Percentiles rank a stretch among this genome's conserved stretches.
phyloP scores from a whole-genome alignment of 1,140 invertebrate species.

The Tetranychus urticae region DNA sequence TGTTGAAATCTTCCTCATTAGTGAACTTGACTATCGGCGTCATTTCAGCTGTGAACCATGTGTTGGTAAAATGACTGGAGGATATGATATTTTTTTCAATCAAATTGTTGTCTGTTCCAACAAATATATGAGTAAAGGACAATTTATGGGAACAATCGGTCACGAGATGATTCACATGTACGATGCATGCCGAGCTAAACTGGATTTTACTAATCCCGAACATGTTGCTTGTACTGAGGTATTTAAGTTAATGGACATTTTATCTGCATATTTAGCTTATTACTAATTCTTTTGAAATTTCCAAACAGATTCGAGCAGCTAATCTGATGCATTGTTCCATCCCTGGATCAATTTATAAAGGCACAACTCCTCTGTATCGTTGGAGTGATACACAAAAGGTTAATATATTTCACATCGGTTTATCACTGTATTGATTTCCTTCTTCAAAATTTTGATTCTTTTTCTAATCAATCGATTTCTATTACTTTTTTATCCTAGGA shows the following conservation, averaged over 20 bases:
- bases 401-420: background rate
- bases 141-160: conserved; percentile 48
- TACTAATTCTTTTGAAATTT: background rate
- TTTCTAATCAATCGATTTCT: background rate
- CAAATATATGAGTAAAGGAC: conserved; percentile 26
- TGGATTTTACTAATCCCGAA: conserved; percentile 69
- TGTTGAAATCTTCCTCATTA: background rate
- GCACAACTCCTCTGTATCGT: conserved; percentile 36
- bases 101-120: conserved; percentile 85
- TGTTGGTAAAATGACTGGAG: conserved; percentile 47
- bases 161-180: conserved; percentile 96
- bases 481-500: conserved; percentile 15
- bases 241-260: background rate
- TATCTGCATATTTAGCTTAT: no score
- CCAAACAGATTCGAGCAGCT: conserved; percentile 29
- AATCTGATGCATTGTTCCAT: conserved; percentile 79
- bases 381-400: conserved; percentile 33
- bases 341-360: conserved; percentile 44
- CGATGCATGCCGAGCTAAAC: conserved; percentile 64
- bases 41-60: conserved; percentile 83
- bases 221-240: conserved; percentile 90
- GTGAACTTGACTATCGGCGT: conserved; percentile 42
- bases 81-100: conserved; percentile 67
- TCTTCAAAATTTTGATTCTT: background rate
- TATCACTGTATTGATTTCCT: no score